Evolutionary conservation across 2,113 vertebrate genomes (phyloP), one percentile per base, ranked within the genome.

Genomic region (Todiramphus chloris): DNA sequence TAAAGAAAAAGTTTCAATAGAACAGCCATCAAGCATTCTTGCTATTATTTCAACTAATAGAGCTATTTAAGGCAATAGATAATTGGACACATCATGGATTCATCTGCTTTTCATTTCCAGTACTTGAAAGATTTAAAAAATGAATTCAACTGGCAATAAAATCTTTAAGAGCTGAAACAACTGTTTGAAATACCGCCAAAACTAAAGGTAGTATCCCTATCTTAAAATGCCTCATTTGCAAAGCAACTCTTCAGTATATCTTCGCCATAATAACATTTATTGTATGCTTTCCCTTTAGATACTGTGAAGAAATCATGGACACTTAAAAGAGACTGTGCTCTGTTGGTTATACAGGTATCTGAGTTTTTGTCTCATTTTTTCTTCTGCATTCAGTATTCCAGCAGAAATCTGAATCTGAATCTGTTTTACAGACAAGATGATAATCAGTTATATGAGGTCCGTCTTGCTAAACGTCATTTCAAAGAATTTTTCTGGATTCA

Each of bases 61-160:
- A 86, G 72, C 64, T 90, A 90, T 90, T 93, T 60, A 87, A 93
- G 66, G 56, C 39, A 86, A 60, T 6, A 93, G 79, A 86, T 84
- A 94, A 94, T 92, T 87, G 43, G 35, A 31, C 53, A 94, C n/a
- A 89, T 90, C 56, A 64, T 37, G 56, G 74, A 89, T 75, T 94
- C 69, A 82, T 93, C 48, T 94, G 62, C 33, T 95, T 83, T 92
- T 89, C 48, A 48, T 92, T 78, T 95, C 48, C 37, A 70, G 15
- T 75, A 75, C 93, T 81, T 77, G 73, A 59, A 94, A 93, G 51
- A 84, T 89, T 94, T 94, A 87, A 37, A 83, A 72, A 90, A 95
- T 96, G 2, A 90, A 72, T 81, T 60, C 46, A 90, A 83, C 17
- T 64, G 17, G 72, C 35, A 89, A 82, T 92, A 92, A 89, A 81